A percentile compares a stretch with the other conserved stretches of the same genome.
Conservation (phyloP, 2,888 invertebrate genomes). For the Sialis fuliginosa region DNA sequence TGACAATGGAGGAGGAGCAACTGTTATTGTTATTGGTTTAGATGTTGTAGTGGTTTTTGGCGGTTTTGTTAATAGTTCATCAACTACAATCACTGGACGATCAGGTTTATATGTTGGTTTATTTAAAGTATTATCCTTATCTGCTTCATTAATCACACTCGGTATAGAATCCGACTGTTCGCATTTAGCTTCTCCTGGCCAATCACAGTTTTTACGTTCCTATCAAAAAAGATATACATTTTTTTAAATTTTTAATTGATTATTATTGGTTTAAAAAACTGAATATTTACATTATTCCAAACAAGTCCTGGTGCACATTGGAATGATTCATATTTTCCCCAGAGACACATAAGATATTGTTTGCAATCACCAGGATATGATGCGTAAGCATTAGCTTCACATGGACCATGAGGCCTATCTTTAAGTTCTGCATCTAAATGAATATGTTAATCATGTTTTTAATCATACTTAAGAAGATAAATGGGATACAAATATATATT, state of each 20-base stretch:
- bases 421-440: background rate
- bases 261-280: background rate
- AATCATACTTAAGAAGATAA: background rate
- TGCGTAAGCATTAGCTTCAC: constrained; percentile 46
- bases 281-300: constrained; percentile 45
- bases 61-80: constrained; percentile 11
- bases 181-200: constrained; percentile 50
- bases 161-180: constrained; percentile 12
- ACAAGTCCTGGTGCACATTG: constrained; percentile 54
- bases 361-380: constrained; percentile 49
- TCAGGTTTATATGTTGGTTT: constrained; percentile 3
- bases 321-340: constrained; percentile 56
- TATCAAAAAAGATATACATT: constrained; percentile 15
- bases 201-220: constrained; percentile 49
- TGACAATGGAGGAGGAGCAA: constrained; percentile 31
- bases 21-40: constrained; percentile 18
- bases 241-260: background rate
- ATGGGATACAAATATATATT: no score
- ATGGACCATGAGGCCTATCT: constrained; percentile 28
- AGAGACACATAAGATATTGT: constrained; percentile 59
- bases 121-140: constrained; percentile 1
- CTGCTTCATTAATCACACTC: constrained; percentile 6
- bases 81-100: constrained; percentile 8
- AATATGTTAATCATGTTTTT: background rate
- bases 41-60: constrained; percentile 17